A percentile compares a stretch with the other conserved stretches of the same genome.
These are phyloP conservation scores for Sinella curviseta DNA, from an alignment of 1,140 invertebrate species.

Conservation along the genomic window DNA sequence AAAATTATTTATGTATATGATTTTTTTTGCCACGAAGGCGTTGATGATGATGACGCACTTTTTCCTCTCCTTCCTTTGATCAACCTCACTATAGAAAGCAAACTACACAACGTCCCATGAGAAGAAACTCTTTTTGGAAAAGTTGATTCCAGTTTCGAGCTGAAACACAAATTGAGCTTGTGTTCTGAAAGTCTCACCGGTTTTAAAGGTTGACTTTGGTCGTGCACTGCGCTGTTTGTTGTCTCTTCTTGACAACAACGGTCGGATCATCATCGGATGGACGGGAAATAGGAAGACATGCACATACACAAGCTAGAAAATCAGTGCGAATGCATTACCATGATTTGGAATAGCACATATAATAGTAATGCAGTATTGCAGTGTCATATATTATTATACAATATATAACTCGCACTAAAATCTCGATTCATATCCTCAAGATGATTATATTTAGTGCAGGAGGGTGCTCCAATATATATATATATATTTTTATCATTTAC, in stretches of 20 bases:
- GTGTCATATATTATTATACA: neutral
- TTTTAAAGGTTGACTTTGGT: neutral
- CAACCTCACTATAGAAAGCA: neutral
- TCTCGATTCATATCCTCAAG: neutral
- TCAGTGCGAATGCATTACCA: no score
- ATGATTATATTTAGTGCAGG: neutral
- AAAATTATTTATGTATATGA: neutral
- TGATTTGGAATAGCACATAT: no score
- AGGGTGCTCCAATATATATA: constrained; percentile 3
- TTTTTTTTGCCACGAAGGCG: neutral
- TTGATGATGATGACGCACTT: neutral
- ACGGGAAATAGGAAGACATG: no score
- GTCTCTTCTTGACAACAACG: no score
- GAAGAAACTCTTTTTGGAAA: neutral
- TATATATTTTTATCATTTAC: no score
- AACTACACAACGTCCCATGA: neutral
- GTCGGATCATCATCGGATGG: no score
- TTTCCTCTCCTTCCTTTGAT: neutral
- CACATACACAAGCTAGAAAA: no score
- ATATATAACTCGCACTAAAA: neutral
- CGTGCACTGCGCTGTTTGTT: no score
- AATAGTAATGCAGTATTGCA: no score
- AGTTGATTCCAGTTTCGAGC: neutral
- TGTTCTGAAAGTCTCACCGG: neutral
- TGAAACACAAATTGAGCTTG: neutral